These are phyloP conservation scores for Hirundo rustica DNA, from an alignment of 2,797 vertebrate genomes.

Conservation along the genomic window DNA sequence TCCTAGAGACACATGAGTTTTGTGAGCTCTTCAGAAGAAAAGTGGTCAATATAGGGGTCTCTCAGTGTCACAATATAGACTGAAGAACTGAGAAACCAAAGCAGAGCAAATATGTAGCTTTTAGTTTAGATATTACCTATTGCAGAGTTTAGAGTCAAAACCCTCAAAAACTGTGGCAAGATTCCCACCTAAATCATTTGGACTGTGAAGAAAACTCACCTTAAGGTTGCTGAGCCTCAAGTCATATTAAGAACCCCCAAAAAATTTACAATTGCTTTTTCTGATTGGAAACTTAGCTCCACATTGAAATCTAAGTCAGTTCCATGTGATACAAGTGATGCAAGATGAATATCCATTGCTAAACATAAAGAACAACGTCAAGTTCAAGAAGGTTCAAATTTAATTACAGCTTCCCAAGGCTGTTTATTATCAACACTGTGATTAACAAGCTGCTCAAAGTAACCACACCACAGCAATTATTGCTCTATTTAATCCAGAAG, in stretches of 20 bases:
- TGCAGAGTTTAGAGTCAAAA: neutral
- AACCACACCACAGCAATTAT: neutral
- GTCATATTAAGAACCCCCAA: neutral
- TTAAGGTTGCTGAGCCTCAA: neutral
- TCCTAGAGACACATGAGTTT: neutral
- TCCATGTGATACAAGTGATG: neutral
- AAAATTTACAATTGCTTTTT: neutral
- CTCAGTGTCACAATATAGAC: neutral
- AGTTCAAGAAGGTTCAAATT: neutral
- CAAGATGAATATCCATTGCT: neutral
- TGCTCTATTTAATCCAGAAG: neutral
- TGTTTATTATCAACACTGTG: neutral
- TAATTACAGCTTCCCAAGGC: neutral
- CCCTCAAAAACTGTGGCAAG: neutral
- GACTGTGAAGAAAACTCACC: neutral
- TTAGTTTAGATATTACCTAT: neutral
- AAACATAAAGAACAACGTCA: neutral
- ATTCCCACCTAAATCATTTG: neutral
- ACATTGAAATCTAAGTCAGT: neutral
- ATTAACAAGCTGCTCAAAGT: neutral
- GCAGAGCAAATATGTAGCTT: neutral
- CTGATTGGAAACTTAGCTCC: neutral
- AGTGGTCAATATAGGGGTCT: neutral
- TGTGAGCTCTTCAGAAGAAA: neutral
- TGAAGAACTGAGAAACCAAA: neutral